Percentiles rank a stretch among this genome's conserved stretches.
These are phyloP conservation scores for Hemichromis elongatus DNA, from an alignment of 2,113 vertebrate genomes.

Conservation along the genomic window DNA sequence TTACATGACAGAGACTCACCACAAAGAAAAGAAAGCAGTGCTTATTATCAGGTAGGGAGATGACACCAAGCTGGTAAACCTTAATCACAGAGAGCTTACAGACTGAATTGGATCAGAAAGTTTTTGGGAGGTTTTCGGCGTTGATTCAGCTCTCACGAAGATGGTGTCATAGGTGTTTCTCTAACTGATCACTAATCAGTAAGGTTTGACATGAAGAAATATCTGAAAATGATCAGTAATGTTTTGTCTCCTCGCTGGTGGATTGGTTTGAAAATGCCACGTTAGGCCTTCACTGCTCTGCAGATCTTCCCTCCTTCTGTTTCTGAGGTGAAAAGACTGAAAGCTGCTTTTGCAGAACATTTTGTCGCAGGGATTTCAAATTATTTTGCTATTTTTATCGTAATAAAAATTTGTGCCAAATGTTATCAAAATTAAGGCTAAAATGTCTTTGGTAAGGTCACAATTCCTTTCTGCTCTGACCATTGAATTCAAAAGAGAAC, in stretches of 20 bases:
- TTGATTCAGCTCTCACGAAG: neutral
- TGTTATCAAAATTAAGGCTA: neutral
- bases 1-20: neutral
- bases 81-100: neutral
- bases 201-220: neutral
- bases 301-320: neutral
- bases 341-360: neutral
- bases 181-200: neutral
- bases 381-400: neutral
- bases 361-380: fast-evolving
- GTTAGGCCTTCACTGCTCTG: neutral
- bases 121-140: neutral
- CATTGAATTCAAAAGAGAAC: neutral
- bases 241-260: neutral
- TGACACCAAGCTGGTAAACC: neutral
- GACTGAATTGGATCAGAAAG: neutral
- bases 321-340: neutral
- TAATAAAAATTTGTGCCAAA: neutral
- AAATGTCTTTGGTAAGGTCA: fast-evolving
- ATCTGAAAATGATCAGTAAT: fast-evolving
- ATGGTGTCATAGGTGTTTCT: fast-evolving
- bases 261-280: neutral
- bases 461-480: neutral
- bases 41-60: neutral
- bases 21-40: neutral